A percentile compares a stretch with the other conserved stretches of the same genome.
Evolutionary conservation across 2,888 invertebrate species (phyloP).

Genomic region (Eretmocerus hayati): DNA sequence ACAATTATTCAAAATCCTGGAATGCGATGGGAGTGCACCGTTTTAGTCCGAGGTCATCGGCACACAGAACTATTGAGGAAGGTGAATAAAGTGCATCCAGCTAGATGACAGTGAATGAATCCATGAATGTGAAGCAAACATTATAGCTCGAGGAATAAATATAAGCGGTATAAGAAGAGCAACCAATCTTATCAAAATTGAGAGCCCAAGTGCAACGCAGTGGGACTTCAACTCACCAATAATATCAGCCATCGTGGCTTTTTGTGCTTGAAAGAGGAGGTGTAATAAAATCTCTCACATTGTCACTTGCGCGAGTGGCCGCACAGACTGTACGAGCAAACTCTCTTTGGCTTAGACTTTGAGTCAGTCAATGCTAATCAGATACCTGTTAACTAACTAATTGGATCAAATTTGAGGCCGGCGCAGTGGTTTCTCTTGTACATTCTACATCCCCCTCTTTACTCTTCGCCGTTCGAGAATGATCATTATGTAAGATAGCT

Average conservation of each 20-base stretch:
- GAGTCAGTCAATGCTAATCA: constrained; percentile 30
- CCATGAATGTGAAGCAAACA: too few species aligned
- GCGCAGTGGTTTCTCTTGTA: constrained; percentile 30
- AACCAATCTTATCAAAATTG: too few species aligned
- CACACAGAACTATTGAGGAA: too few species aligned
- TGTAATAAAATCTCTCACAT: neutral
- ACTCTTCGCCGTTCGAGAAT: neutral
- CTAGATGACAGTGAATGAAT: too few species aligned
- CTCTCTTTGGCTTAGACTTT: constrained; percentile 21
- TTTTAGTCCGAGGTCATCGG: too few species aligned
- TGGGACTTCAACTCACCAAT: constrained; percentile 33
- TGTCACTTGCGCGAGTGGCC: neutral
- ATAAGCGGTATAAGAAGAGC: too few species aligned
- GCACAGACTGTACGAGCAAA: constrained; percentile 9
- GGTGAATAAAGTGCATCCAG: too few species aligned
- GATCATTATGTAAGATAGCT: neutral
- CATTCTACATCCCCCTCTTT: neutral
- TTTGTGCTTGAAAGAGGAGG: neutral
- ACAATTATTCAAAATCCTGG: too few species aligned
- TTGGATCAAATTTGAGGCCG: constrained; percentile 39
- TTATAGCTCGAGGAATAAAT: too few species aligned
- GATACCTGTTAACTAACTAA: constrained; percentile 43
- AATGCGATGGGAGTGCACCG: too few species aligned
- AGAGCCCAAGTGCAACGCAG: too few species aligned
- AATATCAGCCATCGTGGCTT: constrained; percentile 27